Percentiles rank a stretch among this genome's conserved stretches.
phyloP scores from a whole-genome alignment of 2,797 vertebrate genomes.

The Acestrorhynchus altus region DNA sequence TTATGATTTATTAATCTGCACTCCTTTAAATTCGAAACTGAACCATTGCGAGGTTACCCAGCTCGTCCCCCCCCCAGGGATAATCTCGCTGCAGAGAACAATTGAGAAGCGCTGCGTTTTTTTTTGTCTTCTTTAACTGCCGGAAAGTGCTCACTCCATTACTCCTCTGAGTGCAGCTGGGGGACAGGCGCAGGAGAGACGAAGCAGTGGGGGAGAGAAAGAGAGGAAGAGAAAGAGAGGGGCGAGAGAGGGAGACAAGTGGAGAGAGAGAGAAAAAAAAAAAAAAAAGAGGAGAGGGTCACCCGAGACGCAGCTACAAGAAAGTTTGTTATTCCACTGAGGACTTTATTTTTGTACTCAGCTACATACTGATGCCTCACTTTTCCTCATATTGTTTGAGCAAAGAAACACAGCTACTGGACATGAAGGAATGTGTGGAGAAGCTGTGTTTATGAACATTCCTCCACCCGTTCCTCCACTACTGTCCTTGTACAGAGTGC shows the following conservation, averaged over 20 bases:
- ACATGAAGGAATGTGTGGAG: conserved; percentile 19
- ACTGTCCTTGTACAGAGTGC: conserved; percentile 19
- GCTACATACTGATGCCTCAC: conserved; percentile 50
- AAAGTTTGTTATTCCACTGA: conserved; percentile 61
- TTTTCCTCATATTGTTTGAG: conserved; percentile 51
- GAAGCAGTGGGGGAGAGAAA: background rate
- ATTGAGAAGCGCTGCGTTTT: conserved; percentile 68
- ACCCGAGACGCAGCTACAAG: conserved; percentile 43
- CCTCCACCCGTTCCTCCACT: background rate
- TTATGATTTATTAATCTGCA: conserved; percentile 90
- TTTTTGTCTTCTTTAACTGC: conserved; percentile 66
- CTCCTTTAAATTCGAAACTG: conserved; percentile 74
- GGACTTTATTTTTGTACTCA: conserved; percentile 61
- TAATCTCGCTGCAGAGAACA: conserved; percentile 75
- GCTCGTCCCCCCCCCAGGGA: conserved; percentile 69
- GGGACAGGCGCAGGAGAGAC: conserved; percentile 60
- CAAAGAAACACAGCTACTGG: conserved; percentile 26
- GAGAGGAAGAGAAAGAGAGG: background rate
- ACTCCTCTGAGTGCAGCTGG: conserved; percentile 60
- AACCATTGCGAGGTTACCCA: conserved; percentile 71
- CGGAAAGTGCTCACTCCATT: conserved; percentile 62
- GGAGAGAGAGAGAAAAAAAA: conserved; percentile 37
- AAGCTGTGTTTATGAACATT: conserved; percentile 20
- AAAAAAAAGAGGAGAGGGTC: conserved; percentile 65
- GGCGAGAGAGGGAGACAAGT: conserved; percentile 17